Conservation (phyloP, 2,888 invertebrate species). For the Bugulina stolonifera region DNA sequence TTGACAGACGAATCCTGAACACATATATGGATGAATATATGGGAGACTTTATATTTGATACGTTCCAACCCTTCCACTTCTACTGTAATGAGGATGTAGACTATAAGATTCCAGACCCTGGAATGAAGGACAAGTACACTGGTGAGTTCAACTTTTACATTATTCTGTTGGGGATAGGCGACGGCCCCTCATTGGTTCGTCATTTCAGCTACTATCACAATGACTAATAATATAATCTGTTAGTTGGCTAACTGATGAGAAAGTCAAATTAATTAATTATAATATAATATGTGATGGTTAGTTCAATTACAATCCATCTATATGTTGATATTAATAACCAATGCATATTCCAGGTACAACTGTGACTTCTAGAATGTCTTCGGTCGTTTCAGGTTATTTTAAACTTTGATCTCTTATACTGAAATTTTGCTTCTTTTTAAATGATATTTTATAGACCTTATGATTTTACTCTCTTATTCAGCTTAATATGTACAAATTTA, state of each 20-base stretch:
- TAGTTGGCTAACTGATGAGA: too few relatives aligned
- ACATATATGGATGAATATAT: conserved; percentile 91
- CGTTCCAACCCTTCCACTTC: conserved; percentile 85
- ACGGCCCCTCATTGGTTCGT: too few relatives aligned
- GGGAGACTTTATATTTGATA: conserved; percentile 87
- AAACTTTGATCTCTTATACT: not conserved
- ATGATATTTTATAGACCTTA: not conserved
- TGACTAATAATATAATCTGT: too few relatives aligned
- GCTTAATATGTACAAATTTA: too few relatives aligned
- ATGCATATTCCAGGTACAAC: not conserved
- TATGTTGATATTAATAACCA: too few relatives aligned
- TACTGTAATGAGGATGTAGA: conserved; percentile 68
- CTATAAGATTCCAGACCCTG: conserved; percentile 67
- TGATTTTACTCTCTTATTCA: not conserved
- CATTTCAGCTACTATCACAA: too few relatives aligned
- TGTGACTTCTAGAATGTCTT: not conserved
- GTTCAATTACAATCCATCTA: too few relatives aligned
- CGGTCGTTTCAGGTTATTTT: not conserved
- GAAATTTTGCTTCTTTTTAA: not conserved
- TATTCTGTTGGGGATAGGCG: too few relatives aligned
- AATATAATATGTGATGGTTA: too few relatives aligned
- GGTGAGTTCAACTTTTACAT: too few relatives aligned
- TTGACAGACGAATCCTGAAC: conserved; percentile 76
- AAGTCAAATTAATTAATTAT: too few relatives aligned
- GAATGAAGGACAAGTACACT: conserved; percentile 45